These are phyloP conservation scores for Agrotis puta DNA, from an alignment of 2,888 invertebrate genomes.

Conservation along the genomic window DNA sequence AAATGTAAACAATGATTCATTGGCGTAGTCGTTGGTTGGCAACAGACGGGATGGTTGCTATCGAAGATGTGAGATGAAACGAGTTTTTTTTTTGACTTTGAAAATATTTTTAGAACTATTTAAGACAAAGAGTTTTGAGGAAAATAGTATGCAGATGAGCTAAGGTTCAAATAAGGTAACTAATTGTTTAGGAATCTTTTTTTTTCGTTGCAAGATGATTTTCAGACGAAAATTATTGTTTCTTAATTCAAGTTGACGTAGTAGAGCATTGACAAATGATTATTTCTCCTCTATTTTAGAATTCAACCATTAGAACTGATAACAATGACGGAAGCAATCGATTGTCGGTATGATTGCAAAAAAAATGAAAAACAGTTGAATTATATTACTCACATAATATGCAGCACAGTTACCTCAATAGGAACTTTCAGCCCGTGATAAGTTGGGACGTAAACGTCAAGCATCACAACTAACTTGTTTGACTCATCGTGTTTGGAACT, in stretches of 20 bases:
- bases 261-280: too few species aligned
- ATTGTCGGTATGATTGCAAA: too few species aligned
- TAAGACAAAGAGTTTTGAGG: not conserved
- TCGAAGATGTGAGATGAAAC: not conserved
- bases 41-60: slow-evolving; percentile 39
- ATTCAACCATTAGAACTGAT: too few species aligned
- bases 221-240: not conserved
- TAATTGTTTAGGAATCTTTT: not conserved
- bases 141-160: not conserved
- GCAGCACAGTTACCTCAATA: not conserved
- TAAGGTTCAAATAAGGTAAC: not conserved
- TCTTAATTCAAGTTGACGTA: too few species aligned
- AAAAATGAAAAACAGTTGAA: too few species aligned
- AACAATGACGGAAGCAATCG: too few species aligned
- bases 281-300: too few species aligned
- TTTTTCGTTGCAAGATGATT: not conserved
- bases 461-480: not conserved
- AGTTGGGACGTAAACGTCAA: not conserved
- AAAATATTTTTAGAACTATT: not conserved
- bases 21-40: slow-evolving; percentile 13
- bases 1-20: slow-evolving; percentile 69
- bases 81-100: not conserved
- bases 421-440: not conserved
- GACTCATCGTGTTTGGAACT: not conserved
- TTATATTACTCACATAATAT: not conserved